Conservation (phyloP, 1,140 invertebrate species). For the Drosophila sturtevanti region DNA sequence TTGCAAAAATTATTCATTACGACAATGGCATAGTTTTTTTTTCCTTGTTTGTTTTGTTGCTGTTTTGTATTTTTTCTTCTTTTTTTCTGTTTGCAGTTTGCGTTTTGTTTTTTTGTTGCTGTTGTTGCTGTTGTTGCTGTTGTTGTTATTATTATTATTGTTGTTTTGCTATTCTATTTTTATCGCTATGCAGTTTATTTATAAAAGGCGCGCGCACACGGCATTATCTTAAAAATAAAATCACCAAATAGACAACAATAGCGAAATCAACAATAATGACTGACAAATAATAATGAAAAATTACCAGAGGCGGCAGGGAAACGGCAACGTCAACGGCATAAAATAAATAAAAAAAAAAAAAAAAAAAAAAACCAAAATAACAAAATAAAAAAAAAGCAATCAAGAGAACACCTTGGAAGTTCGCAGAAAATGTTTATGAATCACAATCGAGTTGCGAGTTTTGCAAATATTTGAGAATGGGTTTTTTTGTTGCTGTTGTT, state of each 20-base stretch:
- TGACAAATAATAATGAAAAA: slow-evolving; percentile 69
- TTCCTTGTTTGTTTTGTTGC: slow-evolving; percentile 8
- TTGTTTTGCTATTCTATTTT: slow-evolving; percentile 61
- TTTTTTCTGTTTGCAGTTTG: slow-evolving; percentile 25
- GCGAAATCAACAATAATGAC: slow-evolving; percentile 55
- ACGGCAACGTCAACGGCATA: slow-evolving; percentile 25
- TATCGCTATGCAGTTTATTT: slow-evolving; percentile 75
- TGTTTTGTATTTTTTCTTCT: slow-evolving; percentile 26
- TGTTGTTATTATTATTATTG: slow-evolving; percentile 48
- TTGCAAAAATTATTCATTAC: slow-evolving; percentile 23
- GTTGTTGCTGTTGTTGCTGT: slow-evolving; percentile 32
- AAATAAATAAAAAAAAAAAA: slow-evolving; percentile 34
- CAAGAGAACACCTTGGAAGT: slow-evolving; percentile 56
- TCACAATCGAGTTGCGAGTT: slow-evolving; percentile 39
- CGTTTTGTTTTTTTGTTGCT: slow-evolving; percentile 14
- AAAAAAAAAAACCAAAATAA: slow-evolving; percentile 34
- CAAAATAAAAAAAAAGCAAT: slow-evolving; percentile 54
- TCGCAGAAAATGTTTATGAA: slow-evolving; percentile 59
- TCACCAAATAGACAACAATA: slow-evolving; percentile 43
- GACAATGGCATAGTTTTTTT: slow-evolving; percentile 57
- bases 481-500: neutral
- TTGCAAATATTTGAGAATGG: slow-evolving; percentile 11
- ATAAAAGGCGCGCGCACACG: slow-evolving; percentile 62
- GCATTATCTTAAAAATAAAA: slow-evolving; percentile 64
- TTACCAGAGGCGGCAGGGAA: slow-evolving; percentile 58